Evolutionary conservation across 1,140 invertebrate genomes (phyloP), one percentile per base, ranked within the genome.

Genomic region (Akabosia matsudoensis): DNA sequence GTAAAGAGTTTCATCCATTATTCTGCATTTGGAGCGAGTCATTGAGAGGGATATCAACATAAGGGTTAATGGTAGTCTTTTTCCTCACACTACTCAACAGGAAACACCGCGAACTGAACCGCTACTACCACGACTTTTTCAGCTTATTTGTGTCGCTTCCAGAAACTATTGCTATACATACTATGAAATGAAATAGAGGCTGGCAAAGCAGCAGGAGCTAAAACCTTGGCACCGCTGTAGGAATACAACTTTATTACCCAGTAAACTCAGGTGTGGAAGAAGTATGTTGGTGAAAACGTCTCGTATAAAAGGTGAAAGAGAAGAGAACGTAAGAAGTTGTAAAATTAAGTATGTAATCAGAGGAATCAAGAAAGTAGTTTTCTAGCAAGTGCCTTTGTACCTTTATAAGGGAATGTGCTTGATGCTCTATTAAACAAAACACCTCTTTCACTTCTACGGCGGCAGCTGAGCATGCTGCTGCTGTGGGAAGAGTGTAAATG

Each of bases 21-120:
- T n/a, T n/a, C n/a, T n/a, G n/a, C n/a, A n/a, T n/a, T n/a, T n/a
- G n/a, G n/a, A n/a, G n/a, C n/a, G n/a, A n/a, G n/a, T n/a, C n/a
- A n/a, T n/a, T n/a, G 54, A 61, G 4, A 24, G 54, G 4, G 54
- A 7, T 45, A 10, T 18, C 37, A 45, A 18, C 7, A 45, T 67
- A 31, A 30, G 31, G 61, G 61, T 67, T 67, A 67, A 67, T 67
- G n/a, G 61, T 22, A n/a, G n/a, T n/a, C n/a, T n/a, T n/a, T n/a
- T n/a, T n/a, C n/a, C n/a, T n/a, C n/a, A n/a, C n/a, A n/a, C n/a
- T n/a, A n/a, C n/a, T n/a, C n/a, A n/a, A n/a, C n/a, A n/a, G n/a
- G n/a, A n/a, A n/a, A n/a, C n/a, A n/a, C n/a, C n/a, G n/a, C n/a
- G n/a, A n/a, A n/a, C n/a, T n/a, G n/a, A n/a, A n/a, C n/a, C n/a